Percentiles rank a stretch among this genome's conserved stretches.
Conservation (phyloP, 2,113 vertebrate genomes). For the Xyliphius kryptos region DNA sequence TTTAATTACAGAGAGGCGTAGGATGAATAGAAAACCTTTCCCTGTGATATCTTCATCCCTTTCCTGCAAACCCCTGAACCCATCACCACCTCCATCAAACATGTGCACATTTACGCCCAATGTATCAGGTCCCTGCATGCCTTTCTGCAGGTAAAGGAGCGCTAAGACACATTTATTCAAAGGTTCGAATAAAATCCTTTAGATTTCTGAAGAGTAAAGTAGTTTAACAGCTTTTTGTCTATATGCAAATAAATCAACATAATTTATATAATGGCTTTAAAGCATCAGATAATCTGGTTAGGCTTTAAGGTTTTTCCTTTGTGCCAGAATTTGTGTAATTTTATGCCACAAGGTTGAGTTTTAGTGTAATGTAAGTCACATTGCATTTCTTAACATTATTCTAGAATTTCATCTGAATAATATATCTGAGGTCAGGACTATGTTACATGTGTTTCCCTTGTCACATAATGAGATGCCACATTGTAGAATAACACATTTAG, state of each 20-base stretch:
- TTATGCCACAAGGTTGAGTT: no score
- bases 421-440: no score
- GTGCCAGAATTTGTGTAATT: no score
- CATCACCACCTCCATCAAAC: slow-evolving; percentile 1
- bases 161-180: slow-evolving; percentile 50
- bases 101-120: not conserved
- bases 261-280: slow-evolving; percentile 48
- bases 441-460: no score
- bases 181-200: slow-evolving; percentile 59
- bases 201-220: slow-evolving; percentile 59
- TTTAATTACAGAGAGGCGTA: slow-evolving; percentile 17
- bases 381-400: no score
- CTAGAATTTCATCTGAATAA: no score
- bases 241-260: slow-evolving; percentile 60
- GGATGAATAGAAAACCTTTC: slow-evolving; percentile 64
- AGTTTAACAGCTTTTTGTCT: slow-evolving; percentile 68
- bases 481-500: no score
- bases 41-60: slow-evolving; percentile 66
- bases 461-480: no score
- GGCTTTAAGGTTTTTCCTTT: slow-evolving; percentile 41
- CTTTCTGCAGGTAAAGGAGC: slow-evolving; percentile 47
- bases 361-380: no score
- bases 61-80: slow-evolving; percentile 11
- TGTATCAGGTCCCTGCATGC: not conserved
- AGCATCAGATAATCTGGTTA: slow-evolving; percentile 46